Base-by-base conservation (phyloP, 1,140 invertebrate genomes). In the Acromyrmex echinatior region DNA sequence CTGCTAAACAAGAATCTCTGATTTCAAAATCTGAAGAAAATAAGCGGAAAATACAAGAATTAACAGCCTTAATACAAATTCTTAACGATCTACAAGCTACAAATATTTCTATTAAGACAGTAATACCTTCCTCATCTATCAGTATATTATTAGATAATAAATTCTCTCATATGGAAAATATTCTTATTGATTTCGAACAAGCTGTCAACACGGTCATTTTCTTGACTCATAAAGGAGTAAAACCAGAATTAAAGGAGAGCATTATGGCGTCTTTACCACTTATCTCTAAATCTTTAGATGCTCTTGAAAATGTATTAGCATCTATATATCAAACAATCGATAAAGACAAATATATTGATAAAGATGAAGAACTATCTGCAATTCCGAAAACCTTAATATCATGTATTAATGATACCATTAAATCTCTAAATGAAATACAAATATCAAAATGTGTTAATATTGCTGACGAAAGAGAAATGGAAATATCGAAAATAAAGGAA, bases 31-130 rank as follows among this genome's bases (percentile, higher is more conserved):
- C 88, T 3, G 86, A 92, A 21, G 90, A 92, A 60, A 82, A 90
- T 18, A 91, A 87, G 35, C 86, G 86, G 14, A 88, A 88, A 51
- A 66, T 89, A 39, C 87, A 79, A 70, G 86, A 85, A 70, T 35
- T 87, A 12, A 90, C 86, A 18, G 87, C 87, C 0, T 56, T 91
- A 49, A 63, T 91, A 35, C 90, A 91, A 70, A 90, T 86, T 51
- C 62, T 91, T 1, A 74, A 88, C 18, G 90, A 90, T 35, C 39
- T 91, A 25, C 84, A 86, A 70, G 80, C 85, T 5, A 82, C 87
- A 0, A 84, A 63, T 31, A 12, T n/a, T 16, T 87, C 86, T 4
- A 63, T 89, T 49, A 74, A 62, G 0, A 53, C 39, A 0, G 18
- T 66, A 35, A 60, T 45, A 18, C 0, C 31, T 39, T 3, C 9